Base-by-base conservation (phyloP, 2,888 invertebrate genomes). In the Galerucella nymphaeae region DNA sequence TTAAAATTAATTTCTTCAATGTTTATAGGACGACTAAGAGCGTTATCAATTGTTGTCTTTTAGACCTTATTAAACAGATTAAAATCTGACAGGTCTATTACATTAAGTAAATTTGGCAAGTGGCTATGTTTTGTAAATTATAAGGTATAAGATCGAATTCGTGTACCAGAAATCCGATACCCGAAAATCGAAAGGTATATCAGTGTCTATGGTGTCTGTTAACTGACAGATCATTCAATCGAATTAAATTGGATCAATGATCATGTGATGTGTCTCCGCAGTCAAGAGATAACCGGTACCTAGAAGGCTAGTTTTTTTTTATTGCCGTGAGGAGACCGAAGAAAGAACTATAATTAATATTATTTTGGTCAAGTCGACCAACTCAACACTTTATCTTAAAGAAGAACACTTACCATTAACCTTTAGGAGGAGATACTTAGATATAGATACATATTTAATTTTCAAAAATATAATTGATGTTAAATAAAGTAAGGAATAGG, bases 161-260 rank as follows among this genome's bases (percentile, higher is more conserved):
- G 66, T 77, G 77, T 77, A 72, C 73, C 68, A 75, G 80, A 77
- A 77, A 80, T 74, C 74, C 69, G 79, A 80, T 79, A 74, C 73
- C 72, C 77, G 75, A 77, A 78, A 77, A 73, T 77, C 76, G 57
- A 73, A 76, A 78, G 78, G 73, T 67, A 79, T 84, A 84, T 84
- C 83, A 77, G 78, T 83, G 82, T 83, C 83, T 80, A 77, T 78
- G 75, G 82, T 80, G 81, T 82, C 80, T 79, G 78, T 82, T 80
- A 80, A 80, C 76, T 84, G 84, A 83, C 84, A 82, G 82, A 77
- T 81, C 80, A 82, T 80, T 80, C 82, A 81, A 80, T 81, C 83
- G 82, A 79, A 81, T 82, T 83, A 83, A 83, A 84, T 83, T 84
- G 84, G 82, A 82, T 82, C 83, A 83, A 81, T 81, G 83, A 82